phyloP scores from a whole-genome alignment of 2,797 vertebrate species.

The Poecilia picta region DNA sequence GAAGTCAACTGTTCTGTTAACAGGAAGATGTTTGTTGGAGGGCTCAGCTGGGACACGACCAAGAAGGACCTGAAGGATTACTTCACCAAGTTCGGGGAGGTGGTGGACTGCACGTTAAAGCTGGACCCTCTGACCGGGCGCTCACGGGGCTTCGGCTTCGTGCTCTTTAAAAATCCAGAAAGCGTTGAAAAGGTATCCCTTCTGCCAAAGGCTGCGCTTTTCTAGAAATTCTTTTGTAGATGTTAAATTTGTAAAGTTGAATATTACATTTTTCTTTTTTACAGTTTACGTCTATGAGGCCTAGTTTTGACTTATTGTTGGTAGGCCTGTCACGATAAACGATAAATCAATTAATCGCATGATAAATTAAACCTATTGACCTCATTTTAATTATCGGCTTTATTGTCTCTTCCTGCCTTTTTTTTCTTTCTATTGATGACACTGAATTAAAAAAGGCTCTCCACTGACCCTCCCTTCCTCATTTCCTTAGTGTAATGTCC shows the following conservation, averaged over 20 bases:
- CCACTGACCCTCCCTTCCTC: too few species aligned
- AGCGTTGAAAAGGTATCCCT: slow-evolving; percentile 92
- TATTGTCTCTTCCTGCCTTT: too few species aligned
- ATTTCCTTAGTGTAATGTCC: too few species aligned
- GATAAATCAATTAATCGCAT: too few species aligned
- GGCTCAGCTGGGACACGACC: slow-evolving; percentile 98
- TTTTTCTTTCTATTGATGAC: too few species aligned
- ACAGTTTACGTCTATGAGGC: neutral
- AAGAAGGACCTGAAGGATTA: slow-evolving; percentile 99
- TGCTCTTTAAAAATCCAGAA: slow-evolving; percentile 93
- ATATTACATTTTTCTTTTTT: neutral
- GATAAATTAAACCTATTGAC: too few species aligned
- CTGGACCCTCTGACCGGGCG: slow-evolving; percentile 97
- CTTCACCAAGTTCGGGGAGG: slow-evolving; percentile 96
- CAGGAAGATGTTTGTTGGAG: slow-evolving; percentile 99
- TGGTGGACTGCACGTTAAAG: slow-evolving; percentile 96
- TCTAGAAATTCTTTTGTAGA: neutral
- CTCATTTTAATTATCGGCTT: too few species aligned
- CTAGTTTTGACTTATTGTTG: neutral
- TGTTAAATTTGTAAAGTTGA: neutral
- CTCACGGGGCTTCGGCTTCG: slow-evolving; percentile 97
- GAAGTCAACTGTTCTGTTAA: slow-evolving; percentile 3
- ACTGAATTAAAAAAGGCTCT: too few species aligned
- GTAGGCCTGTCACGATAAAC: too few species aligned
- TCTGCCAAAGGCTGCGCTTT: neutral